A percentile compares a stretch with the other conserved stretches of the same genome.
These are phyloP conservation scores for Notolepis coatsorum DNA, from an alignment of 2,797 vertebrate species.

Conservation along the genomic window DNA sequence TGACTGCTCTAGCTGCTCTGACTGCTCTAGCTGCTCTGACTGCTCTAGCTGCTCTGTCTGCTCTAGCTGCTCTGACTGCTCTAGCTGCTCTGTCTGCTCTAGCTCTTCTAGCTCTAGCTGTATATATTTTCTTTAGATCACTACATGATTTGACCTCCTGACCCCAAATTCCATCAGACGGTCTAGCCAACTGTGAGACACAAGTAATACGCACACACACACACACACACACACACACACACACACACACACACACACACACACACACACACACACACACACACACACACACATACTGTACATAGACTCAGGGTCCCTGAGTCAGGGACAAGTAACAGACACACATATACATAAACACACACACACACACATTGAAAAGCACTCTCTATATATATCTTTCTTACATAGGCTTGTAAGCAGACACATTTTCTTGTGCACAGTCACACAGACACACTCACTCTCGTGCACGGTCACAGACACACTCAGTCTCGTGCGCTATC, in stretches of 20 bases:
- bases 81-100: too few species aligned
- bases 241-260: conserved; percentile 2
- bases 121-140: not conserved
- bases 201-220: not conserved
- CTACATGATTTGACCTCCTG: not conserved
- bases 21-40: too few species aligned
- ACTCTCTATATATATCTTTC: not conserved
- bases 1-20: too few species aligned
- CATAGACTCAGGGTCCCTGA: not conserved
- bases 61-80: too few species aligned
- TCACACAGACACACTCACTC: too few species aligned
- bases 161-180: not conserved
- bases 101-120: too few species aligned
- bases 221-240: not conserved
- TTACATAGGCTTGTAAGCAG: not conserved
- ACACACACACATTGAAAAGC: too few species aligned
- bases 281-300: not conserved
- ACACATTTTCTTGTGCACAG: not conserved
- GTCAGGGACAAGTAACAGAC: not conserved
- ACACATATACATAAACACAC: not conserved
- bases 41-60: too few species aligned
- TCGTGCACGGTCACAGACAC: too few species aligned
- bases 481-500: too few species aligned
- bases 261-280: not conserved
- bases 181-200: too few species aligned